Percentiles rank a stretch among this genome's conserved stretches.
Conservation (phyloP, 2,797 vertebrate genomes). For the Echiichthys vipera region DNA sequence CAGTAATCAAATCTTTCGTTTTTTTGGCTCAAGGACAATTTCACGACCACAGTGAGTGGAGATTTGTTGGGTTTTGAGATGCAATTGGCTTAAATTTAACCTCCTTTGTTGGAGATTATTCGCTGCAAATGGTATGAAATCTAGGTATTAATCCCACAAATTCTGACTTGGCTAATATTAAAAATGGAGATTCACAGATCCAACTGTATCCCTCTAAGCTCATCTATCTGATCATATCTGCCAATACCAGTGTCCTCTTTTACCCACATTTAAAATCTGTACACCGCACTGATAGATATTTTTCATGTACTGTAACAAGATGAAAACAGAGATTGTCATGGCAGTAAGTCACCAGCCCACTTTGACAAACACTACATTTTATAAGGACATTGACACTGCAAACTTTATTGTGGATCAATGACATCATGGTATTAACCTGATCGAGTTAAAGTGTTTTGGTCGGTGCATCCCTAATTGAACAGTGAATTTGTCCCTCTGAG, state of each 20-base stretch:
- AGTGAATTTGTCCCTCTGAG: neutral
- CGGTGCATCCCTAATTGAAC: neutral
- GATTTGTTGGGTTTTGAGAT: neutral
- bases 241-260: conserved; percentile 1
- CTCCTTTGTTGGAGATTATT: neutral
- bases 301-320: conserved; percentile 8
- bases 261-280: neutral
- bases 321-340: neutral
- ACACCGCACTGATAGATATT: neutral
- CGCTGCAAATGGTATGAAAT: conserved; percentile 31
- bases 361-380: neutral
- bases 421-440: too few relatives aligned
- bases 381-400: neutral
- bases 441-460: too few relatives aligned
- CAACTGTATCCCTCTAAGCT: conserved; percentile 12
- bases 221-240: conserved; percentile 34
- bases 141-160: conserved; percentile 27
- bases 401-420: neutral
- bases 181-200: conserved; percentile 20
- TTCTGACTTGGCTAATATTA: neutral
- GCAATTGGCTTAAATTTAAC: neutral
- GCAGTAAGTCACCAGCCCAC: neutral
- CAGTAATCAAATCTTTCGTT: neutral
- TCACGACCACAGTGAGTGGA: neutral
- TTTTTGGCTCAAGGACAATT: neutral